Percentiles rank a stretch among this genome's conserved stretches.
Conservation (phyloP, 1,140 invertebrate species). For the Zaprionus kolodkinae region DNA sequence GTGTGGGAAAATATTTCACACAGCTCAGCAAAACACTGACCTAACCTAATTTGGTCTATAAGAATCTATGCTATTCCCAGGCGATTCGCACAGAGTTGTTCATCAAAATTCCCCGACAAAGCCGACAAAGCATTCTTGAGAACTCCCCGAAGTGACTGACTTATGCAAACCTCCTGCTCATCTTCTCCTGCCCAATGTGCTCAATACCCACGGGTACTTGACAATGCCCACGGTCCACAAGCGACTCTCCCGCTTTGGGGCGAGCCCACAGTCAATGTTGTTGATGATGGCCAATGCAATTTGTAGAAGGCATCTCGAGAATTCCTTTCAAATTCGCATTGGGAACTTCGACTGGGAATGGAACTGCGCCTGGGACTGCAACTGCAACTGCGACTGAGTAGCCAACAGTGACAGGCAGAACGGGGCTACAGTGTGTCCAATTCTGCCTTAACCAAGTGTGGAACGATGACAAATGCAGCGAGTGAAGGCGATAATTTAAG, state of each 20-base stretch:
- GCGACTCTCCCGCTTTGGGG: conserved; percentile 40
- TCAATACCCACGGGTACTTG: conserved; percentile 44
- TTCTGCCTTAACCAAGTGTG: neutral
- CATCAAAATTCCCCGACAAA: conserved; percentile 25
- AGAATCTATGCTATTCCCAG: neutral
- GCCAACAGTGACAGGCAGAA: neutral
- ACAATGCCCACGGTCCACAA: conserved; percentile 19
- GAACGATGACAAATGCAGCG: neutral
- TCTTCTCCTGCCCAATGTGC: neutral
- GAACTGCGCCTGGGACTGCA: conserved; percentile 12
- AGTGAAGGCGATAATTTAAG: neutral
- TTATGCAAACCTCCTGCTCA: conserved; percentile 22
- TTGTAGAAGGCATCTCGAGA: conserved; percentile 56
- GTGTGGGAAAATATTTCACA: neutral
- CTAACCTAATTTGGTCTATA: conserved; percentile 28
- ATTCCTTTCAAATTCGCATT: conserved; percentile 54
- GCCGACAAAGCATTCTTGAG: conserved; percentile 41
- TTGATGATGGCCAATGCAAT: conserved; percentile 55
- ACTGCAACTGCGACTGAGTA: conserved; percentile 7
- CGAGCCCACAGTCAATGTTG: conserved; percentile 34
- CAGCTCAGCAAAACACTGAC: conserved; percentile 31
- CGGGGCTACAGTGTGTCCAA: conserved; percentile 8
- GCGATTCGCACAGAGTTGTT: conserved; percentile 15
- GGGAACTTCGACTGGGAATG: conserved; percentile 17
- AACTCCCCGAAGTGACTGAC: conserved; percentile 19